phyloP scores from a whole-genome alignment of 2,113 vertebrate species.

The Orthonyx spaldingii region DNA sequence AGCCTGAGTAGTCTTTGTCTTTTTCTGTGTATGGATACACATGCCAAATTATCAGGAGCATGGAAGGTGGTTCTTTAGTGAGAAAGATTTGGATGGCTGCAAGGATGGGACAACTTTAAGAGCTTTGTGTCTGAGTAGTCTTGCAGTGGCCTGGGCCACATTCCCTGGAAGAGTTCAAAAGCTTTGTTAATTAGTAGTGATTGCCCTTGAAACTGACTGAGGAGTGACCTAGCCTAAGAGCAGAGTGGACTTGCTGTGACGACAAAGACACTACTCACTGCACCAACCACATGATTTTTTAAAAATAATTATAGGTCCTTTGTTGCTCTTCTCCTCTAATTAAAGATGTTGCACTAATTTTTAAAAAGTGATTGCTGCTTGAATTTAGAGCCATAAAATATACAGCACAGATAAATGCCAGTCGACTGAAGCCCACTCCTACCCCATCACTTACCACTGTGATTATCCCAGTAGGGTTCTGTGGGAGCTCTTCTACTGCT shows the following conservation, averaged over 20 bases:
- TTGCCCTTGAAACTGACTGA: neutral
- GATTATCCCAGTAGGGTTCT: neutral
- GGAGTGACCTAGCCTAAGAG: neutral
- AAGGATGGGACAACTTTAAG: neutral
- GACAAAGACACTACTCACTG: neutral
- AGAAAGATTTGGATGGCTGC: neutral
- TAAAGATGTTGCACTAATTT: neutral
- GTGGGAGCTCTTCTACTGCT: neutral
- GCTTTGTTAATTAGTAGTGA: constrained; percentile 2
- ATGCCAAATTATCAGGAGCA: neutral
- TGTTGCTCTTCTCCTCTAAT: constrained; percentile 24
- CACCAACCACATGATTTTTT: neutral
- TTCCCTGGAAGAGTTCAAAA: constrained; percentile 6
- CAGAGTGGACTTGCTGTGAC: neutral
- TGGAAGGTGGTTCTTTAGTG: neutral
- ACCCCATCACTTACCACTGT: neutral
- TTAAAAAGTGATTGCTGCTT: neutral
- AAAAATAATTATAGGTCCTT: constrained; percentile 3
- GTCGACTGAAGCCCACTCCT: neutral
- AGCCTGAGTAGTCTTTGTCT: neutral
- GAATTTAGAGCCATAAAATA: neutral
- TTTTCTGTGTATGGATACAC: neutral
- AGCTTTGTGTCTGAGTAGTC: neutral
- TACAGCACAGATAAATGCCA: neutral
- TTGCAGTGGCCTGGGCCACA: neutral